Evolutionary conservation across 2,113 vertebrate species (phyloP).

Genomic region (Rhinolophus ferrumequinum): DNA sequence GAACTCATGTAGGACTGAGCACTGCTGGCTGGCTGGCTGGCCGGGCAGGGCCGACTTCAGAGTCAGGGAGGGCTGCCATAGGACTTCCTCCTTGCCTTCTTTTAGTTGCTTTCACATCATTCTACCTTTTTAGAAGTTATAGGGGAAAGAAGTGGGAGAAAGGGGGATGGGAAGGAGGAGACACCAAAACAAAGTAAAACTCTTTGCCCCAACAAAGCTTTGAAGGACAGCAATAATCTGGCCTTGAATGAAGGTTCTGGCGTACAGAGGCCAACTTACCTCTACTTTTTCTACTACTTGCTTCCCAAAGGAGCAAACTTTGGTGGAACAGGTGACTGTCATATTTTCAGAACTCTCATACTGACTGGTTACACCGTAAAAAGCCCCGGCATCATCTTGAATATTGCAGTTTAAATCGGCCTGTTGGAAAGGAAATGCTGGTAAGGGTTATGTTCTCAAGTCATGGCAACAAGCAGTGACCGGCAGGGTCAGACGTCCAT

Average conservation of each 20-base stretch:
- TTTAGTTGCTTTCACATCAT: not conserved
- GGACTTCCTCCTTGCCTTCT: not conserved
- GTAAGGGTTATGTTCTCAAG: slow-evolving; percentile 17
- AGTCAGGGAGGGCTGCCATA: not conserved
- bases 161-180: not conserved
- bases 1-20: not conserved
- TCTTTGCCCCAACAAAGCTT: too few species aligned
- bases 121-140: not conserved
- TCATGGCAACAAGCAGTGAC: not conserved
- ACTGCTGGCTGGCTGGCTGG: not conserved
- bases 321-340: slow-evolving; percentile 99
- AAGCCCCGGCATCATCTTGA: slow-evolving; percentile 96
- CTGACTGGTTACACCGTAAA: slow-evolving; percentile 98
- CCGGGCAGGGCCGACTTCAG: too few species aligned
- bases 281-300: slow-evolving; percentile 99
- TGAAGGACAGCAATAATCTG: not conserved
- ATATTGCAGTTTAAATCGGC: slow-evolving; percentile 99
- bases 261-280: slow-evolving; percentile 84
- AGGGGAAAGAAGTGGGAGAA: not conserved
- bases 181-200: not conserved
- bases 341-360: slow-evolving; percentile 99
- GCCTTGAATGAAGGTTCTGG: not conserved
- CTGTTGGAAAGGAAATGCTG: slow-evolving; percentile 83
- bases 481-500: rapidly evolving
- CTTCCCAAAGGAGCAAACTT: slow-evolving; percentile 99